These are phyloP conservation scores for Silurus meridionalis DNA, from an alignment of 2,113 vertebrate species.

Conservation along the genomic window DNA sequence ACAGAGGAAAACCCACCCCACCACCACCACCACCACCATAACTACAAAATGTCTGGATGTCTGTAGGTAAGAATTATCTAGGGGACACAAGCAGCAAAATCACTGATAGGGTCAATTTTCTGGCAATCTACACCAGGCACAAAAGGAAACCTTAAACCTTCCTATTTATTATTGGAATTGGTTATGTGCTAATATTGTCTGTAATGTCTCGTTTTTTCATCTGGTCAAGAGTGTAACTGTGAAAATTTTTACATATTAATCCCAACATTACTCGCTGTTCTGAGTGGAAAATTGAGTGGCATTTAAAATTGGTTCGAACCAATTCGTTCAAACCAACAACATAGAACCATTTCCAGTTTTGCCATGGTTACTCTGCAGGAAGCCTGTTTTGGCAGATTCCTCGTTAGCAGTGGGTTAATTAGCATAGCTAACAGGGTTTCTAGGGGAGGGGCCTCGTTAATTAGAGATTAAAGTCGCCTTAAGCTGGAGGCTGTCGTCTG, in stretches of 20 bases:
- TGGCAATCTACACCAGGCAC: background rate
- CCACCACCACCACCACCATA: background rate
- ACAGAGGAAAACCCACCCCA: constrained; percentile 8
- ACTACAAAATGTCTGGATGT: constrained; percentile 5
- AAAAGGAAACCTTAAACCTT: background rate
- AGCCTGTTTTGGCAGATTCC: constrained; percentile 8
- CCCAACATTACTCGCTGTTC: background rate
- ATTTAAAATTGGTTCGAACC: background rate
- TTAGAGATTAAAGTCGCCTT: constrained; percentile 72
- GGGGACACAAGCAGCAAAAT: constrained; percentile 4
- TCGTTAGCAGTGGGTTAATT: constrained; percentile 47
- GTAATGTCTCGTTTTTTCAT: background rate
- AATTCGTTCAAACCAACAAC: background rate
- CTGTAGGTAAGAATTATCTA: constrained; percentile 21
- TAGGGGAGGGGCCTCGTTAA: constrained; percentile 71
- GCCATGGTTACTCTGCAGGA: background rate
- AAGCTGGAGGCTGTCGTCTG: constrained; percentile 71
- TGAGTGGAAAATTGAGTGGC: background rate
- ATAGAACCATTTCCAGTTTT: background rate
- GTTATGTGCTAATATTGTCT: background rate
- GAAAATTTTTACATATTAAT: background rate
- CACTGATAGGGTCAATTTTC: background rate
- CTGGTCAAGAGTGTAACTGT: background rate
- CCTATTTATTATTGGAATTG: background rate
- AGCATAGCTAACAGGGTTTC: constrained; percentile 57